These are phyloP conservation scores for Catharus bicknelli DNA, from an alignment of 2,113 vertebrate species.

Conservation along the genomic window DNA sequence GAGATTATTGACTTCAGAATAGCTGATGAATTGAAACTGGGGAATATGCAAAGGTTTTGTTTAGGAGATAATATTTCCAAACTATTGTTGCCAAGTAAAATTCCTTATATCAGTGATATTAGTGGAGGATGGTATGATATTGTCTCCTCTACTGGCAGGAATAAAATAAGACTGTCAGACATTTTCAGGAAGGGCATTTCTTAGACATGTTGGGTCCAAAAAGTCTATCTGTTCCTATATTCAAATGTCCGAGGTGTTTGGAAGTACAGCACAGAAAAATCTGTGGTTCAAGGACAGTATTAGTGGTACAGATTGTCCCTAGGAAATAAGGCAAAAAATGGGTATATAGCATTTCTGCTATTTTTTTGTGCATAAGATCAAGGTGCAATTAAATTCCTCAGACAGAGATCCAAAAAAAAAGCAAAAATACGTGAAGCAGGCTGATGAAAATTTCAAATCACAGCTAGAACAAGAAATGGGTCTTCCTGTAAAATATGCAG, in stretches of 20 bases:
- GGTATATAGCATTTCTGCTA: neutral
- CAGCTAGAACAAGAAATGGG: neutral
- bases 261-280: neutral
- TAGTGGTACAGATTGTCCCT: neutral
- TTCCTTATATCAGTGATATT: neutral
- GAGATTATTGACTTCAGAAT: neutral
- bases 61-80: neutral
- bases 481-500: neutral
- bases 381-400: neutral
- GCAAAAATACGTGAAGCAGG: neutral
- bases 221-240: neutral
- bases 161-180: neutral
- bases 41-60: neutral
- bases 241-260: neutral
- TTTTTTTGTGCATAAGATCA: neutral
- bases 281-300: neutral
- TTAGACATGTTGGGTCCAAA: neutral
- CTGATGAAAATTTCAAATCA: neutral
- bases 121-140: fast-evolving
- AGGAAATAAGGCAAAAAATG: neutral
- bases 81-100: fast-evolving
- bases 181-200: neutral
- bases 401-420: neutral
- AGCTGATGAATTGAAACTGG: neutral
- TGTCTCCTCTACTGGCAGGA: neutral